Percentiles rank a stretch among this genome's conserved stretches.
Evolutionary conservation across 2,888 invertebrate species (phyloP).

Genomic region (Harpalus rufipes): DNA sequence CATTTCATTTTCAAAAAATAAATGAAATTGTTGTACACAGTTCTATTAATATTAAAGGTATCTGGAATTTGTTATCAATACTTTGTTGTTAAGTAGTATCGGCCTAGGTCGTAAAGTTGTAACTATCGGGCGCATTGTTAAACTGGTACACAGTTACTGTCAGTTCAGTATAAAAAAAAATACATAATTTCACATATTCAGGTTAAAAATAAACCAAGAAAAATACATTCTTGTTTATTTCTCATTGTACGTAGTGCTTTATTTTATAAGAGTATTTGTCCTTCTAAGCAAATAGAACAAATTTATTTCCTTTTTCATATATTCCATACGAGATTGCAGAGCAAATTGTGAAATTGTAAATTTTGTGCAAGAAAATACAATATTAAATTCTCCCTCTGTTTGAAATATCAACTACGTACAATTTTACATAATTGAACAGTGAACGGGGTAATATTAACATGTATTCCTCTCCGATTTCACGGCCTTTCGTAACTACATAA

Average conservation of each 20-base stretch:
- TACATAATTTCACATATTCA: neutral
- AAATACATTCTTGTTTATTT: neutral
- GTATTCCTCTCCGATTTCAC: constrained; percentile 15
- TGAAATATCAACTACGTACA: constrained; percentile 2
- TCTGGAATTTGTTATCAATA: no score
- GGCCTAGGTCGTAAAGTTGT: no score
- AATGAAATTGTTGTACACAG: no score
- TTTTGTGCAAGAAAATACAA: neutral
- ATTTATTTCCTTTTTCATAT: neutral
- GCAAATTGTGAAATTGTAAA: constrained; percentile 7
- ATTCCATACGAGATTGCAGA: neutral
- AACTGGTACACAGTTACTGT: no score
- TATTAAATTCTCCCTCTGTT: constrained; percentile 17
- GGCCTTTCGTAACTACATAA: constrained; percentile 7
- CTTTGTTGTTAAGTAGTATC: no score
- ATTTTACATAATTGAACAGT: constrained; percentile 15
- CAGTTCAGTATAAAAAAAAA: no score
- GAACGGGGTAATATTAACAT: constrained; percentile 13
- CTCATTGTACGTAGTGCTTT: neutral
- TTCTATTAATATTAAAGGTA: no score
- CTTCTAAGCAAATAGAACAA: neutral
- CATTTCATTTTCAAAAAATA: no score
- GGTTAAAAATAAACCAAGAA: neutral
- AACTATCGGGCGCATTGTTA: no score
- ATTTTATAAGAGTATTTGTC: neutral